Evolutionary conservation across 2,797 vertebrate genomes (phyloP), one percentile per base, ranked within the genome.

Genomic region (Sebastes taczanowskii): DNA sequence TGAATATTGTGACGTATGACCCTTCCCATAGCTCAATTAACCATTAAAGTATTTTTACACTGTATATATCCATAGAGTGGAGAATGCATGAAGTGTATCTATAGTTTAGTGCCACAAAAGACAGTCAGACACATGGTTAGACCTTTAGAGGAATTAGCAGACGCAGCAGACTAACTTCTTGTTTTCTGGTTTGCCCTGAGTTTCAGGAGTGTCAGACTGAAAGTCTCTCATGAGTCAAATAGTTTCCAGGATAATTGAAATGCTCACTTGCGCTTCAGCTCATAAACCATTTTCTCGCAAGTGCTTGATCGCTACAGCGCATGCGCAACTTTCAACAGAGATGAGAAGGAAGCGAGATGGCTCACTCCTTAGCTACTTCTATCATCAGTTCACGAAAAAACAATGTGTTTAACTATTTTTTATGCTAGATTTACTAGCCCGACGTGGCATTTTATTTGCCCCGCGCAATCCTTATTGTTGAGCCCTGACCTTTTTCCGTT

Each of bases 151-250:
- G 69, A 61, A 68, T n/a, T 27, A 66, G 42, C 55, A 73, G 2
- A 61, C 2, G 3, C 8, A 2, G 8, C 23, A 60, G 11, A 38
- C 22, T 27, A 53, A 80, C 80, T 85, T 89, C 83, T 63, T 4
- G 16, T 80, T 87, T 82, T 81, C 49, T 74, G 55, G 35, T 32
- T 74, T 59, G 22, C 6, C n/a, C n/a, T 14, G 4, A 49, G 30
- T 86, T 81, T 75, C 55, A 35, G 49, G 1, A 68, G 8, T 14
- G 6, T 80, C 72, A 20, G 7, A 78, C 52, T 75, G 35, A 78
- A 85, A 78, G 58, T 80, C 5, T 46, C 1, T 46, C 20, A 2
- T 14, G 0, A 42, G 38, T 0, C 42, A 46, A 46, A 46, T 14
- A 46, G 42, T 46, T 46, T 46, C 42, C 42, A 46, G 6, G 42